Percentiles rank a stretch among this genome's conserved stretches.
Evolutionary conservation across 2,888 invertebrate genomes (phyloP).

Genomic region (Magallana nippona): DNA sequence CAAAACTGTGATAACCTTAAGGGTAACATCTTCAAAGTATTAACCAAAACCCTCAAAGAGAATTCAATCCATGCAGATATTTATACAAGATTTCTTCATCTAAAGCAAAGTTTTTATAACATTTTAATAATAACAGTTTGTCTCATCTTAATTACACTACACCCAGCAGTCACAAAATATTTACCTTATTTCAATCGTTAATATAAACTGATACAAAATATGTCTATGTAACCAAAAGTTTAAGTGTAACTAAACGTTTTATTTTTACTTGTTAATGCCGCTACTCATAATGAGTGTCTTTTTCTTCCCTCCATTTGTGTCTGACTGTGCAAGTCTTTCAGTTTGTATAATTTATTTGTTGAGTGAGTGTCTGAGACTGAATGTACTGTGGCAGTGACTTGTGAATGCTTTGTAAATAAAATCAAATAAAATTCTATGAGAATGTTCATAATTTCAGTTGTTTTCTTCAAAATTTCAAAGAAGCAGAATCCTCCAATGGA

Average conservation of each 20-base stretch:
- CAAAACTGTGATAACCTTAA: constrained; percentile 22
- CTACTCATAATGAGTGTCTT: neutral
- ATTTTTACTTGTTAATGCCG: neutral
- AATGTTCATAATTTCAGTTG: neutral
- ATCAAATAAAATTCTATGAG: neutral
- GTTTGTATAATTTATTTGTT: constrained; percentile 29
- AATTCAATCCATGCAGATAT: too few species aligned
- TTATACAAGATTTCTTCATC: too few species aligned
- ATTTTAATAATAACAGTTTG: too few species aligned
- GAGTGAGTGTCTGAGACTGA: neutral
- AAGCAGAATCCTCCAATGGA: too few species aligned
- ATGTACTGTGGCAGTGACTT: neutral
- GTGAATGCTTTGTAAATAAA: neutral
- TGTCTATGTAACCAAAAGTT: neutral
- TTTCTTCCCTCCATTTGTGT: constrained; percentile 12
- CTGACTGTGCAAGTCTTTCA: constrained; percentile 23
- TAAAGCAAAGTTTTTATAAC: too few species aligned
- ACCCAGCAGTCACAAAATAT: too few species aligned
- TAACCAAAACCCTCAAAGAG: neutral
- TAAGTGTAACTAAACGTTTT: neutral
- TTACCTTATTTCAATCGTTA: neutral
- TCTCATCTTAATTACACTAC: too few species aligned
- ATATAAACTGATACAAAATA: neutral
- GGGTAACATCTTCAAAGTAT: neutral
- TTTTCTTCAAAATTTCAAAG: neutral